Base-by-base conservation (phyloP, 2,113 vertebrate species). In the Aleadryas rufinucha region DNA sequence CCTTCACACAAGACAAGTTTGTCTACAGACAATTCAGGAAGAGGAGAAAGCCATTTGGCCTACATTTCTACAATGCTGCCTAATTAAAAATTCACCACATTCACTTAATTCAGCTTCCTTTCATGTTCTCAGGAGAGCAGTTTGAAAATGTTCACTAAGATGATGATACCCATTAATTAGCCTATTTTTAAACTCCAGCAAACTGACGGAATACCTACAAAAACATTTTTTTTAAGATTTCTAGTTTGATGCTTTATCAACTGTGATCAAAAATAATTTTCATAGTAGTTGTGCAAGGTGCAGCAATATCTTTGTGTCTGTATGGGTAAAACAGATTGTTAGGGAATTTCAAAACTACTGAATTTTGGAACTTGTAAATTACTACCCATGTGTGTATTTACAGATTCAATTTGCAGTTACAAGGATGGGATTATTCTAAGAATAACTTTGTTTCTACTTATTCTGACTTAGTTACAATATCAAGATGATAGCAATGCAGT, bases 51-150 rank as follows among this genome's bases (percentile, higher is more conserved):
- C 17, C 16, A 35, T 49, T 74, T 70, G 52, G 47, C 50, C 41
- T 77, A 33, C 16, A 50, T 28, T 87, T 90, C 41, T 39, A 18
- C 35, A 28, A 84, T 21, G 45, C 13, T 66, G 30, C 18, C 83
- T 64, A 82, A 31, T 86, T 79, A 92, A 97, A 94, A 83, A 96
- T 66, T 88, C 75, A 92, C 45, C 63, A 59, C 37, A 69, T 68
- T 59, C 54, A 95, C n/a, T 87, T 90, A 90, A 96, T 49, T 90
- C 69, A 78, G 65, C 35, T 45, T 77, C 79, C 50, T 82, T 79
- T 78, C 56, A 77, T 31, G 28, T 57, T 91, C 75, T 93, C 87
- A 64, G 53, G 72, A 88, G 71, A 85, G n/a, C 35, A 88, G 16
- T 78, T 89, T 50, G 68, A 81, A 91, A 63, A 54, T 82, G 28